Percentiles rank a stretch among this genome's conserved stretches.
Conservation (phyloP, 1,140 invertebrate genomes). For the Chymomyza costata region DNA sequence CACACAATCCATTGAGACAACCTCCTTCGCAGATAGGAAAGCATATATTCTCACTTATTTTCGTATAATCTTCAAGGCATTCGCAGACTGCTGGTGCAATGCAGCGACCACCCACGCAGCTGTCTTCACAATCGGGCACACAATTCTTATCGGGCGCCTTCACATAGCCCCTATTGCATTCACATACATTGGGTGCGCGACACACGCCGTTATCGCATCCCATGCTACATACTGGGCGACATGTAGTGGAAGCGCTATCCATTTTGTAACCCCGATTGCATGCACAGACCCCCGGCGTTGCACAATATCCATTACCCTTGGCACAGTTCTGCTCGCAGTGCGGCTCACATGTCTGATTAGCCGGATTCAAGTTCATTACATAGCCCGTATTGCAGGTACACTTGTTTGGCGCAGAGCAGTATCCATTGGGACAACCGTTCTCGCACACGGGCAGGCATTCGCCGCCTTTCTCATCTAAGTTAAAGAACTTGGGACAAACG, state of each 20-base stretch:
- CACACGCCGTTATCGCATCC: constrained; percentile 47
- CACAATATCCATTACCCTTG: too few species aligned
- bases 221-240: constrained; percentile 31
- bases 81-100: constrained; percentile 21
- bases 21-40: too few species aligned
- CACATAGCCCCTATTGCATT: constrained; percentile 74
- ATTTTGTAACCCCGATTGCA: constrained; percentile 22
- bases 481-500: constrained; percentile 3
- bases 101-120: constrained; percentile 23
- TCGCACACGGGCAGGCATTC: constrained; percentile 37
- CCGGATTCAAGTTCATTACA: constrained; percentile 23
- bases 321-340: too few species aligned
- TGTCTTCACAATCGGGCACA: constrained; percentile 18
- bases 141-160: constrained; percentile 55
- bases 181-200: constrained; percentile 32
- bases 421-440: constrained; percentile 32
- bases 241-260: constrained; percentile 8
- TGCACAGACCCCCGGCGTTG: constrained; percentile 17
- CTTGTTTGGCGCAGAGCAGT: constrained; percentile 17
- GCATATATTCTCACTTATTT: too few species aligned
- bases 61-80: too few species aligned
- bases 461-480: constrained; percentile 12
- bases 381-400: constrained; percentile 40
- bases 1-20: too few species aligned
- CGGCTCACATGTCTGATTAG: constrained; percentile 26